Conservation (phyloP, 2,113 vertebrate genomes). For the Amazona guildingii region DNA sequence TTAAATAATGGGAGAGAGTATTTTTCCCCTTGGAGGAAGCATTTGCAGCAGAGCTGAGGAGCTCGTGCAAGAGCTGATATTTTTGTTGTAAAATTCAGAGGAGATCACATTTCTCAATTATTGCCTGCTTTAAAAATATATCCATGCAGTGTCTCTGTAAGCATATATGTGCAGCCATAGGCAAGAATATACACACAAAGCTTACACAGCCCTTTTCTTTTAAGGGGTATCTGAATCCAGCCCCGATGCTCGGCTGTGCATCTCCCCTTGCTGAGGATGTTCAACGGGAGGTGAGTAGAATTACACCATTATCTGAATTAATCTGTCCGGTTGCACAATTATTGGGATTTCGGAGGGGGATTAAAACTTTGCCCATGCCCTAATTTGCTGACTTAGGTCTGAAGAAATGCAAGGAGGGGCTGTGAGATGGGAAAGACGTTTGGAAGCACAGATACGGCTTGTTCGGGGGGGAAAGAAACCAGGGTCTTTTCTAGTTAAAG, state of each 20-base stretch:
- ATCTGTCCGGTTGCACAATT: neutral
- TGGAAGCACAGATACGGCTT: neutral
- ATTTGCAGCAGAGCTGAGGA: slow-evolving; percentile 15
- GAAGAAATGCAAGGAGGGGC: neutral
- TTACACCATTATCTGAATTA: neutral
- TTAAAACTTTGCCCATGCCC: neutral
- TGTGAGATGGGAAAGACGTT: neutral
- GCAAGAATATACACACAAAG: neutral
- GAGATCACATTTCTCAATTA: slow-evolving; percentile 27
- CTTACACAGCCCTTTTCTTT: neutral
- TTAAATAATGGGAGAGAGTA: neutral
- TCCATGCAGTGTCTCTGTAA: neutral
- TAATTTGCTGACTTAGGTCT: neutral
- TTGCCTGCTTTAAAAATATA: slow-evolving; percentile 32
- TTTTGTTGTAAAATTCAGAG: slow-evolving; percentile 18
- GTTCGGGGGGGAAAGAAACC: neutral
- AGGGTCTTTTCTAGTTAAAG: neutral
- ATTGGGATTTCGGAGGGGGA: neutral
- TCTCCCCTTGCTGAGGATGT: neutral
- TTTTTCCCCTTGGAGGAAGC: neutral
- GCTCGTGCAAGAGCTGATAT: slow-evolving; percentile 7
- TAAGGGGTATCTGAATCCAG: neutral
- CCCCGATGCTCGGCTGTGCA: neutral
- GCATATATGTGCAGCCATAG: neutral
- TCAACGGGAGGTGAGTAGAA: neutral